Conservation (phyloP, 1,140 invertebrate genomes). For the Aplysia californica region DNA sequence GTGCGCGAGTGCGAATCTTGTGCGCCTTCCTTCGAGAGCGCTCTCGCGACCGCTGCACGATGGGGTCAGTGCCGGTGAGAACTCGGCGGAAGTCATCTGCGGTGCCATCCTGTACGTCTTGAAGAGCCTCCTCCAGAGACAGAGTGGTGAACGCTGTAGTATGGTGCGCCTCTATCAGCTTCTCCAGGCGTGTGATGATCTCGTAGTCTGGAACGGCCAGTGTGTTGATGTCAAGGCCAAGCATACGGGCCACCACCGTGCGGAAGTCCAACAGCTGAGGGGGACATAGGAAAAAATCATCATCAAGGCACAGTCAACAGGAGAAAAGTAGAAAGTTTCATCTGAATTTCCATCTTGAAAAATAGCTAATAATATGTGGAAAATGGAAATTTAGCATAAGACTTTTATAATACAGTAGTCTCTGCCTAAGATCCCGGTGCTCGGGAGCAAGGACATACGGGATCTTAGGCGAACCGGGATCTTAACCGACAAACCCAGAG, state of each 20-base stretch:
- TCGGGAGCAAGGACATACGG: too few species aligned
- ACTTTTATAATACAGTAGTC: too few species aligned
- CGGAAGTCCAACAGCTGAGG: conserved; percentile 67
- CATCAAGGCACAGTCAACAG: neutral
- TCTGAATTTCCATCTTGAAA: too few species aligned
- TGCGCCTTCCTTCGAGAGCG: conserved; percentile 46
- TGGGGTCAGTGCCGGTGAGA: conserved; percentile 36
- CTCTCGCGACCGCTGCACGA: conserved; percentile 43
- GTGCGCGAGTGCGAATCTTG: conserved; percentile 36
- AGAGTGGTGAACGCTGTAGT: conserved; percentile 55
- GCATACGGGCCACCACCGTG: conserved; percentile 64
- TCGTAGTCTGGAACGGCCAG: conserved; percentile 68
- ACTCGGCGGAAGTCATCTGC: conserved; percentile 41
- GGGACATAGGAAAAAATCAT: neutral
- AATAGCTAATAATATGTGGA: too few species aligned
- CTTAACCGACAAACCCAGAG: too few species aligned
- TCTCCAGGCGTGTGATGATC: conserved; percentile 66
- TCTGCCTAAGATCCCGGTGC: too few species aligned
- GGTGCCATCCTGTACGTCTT: conserved; percentile 61
- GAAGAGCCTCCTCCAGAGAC: conserved; percentile 59
- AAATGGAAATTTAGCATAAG: too few species aligned
- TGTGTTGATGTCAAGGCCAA: conserved; percentile 65
- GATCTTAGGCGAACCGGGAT: too few species aligned
- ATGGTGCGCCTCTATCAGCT: conserved; percentile 64
- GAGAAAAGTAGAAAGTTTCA: neutral